Conservation (phyloP, 1,140 invertebrate species). For the Nasonia longicornis region DNA sequence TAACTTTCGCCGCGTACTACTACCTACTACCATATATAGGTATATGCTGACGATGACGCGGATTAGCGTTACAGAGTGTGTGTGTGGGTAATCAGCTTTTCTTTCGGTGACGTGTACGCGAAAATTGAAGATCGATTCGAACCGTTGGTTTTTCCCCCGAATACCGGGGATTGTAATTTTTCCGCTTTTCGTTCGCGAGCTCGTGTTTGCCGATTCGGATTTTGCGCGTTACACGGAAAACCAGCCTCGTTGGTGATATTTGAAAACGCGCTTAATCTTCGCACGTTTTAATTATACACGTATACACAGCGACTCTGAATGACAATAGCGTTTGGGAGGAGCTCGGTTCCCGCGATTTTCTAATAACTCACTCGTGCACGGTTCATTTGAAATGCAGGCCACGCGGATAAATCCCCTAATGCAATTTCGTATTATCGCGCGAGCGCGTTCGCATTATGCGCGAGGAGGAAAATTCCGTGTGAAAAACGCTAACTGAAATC, state of each 20-base stretch:
- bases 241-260: no score
- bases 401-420: no score
- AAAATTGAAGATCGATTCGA: neutral
- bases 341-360: neutral
- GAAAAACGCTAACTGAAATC: constrained; percentile 9
- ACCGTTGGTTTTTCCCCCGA: neutral
- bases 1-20: constrained; percentile 16
- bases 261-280: no score
- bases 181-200: no score
- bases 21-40: neutral
- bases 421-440: no score
- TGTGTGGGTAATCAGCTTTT: constrained; percentile 5
- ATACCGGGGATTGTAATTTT: neutral
- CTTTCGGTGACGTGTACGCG: neutral
- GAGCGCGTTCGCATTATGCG: neutral
- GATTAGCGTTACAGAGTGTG: constrained; percentile 5
- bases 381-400: neutral
- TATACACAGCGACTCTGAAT: no score
- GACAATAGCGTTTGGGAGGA: no score
- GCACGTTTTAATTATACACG: no score
- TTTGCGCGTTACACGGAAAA: no score
- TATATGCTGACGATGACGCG: neutral
- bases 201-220: no score
- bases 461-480: constrained; percentile 2
- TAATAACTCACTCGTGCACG: neutral